These are phyloP conservation scores for Diabrotica balteata DNA, from an alignment of 2,888 invertebrate species.

Conservation along the genomic window DNA sequence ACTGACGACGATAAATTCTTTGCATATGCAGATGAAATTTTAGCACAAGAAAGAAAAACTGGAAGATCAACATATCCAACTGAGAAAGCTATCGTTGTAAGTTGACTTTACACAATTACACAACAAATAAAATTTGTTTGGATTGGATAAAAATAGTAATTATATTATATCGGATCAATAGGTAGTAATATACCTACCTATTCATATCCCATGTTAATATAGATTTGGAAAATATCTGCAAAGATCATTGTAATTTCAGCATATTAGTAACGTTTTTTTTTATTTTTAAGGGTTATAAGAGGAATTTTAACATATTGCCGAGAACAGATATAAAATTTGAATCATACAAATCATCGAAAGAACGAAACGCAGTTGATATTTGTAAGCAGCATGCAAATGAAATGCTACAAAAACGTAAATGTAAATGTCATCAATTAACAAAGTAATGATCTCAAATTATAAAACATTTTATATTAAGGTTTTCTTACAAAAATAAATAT, in stretches of 20 bases:
- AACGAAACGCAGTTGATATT: slow-evolving; percentile 2
- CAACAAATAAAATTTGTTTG: not conserved
- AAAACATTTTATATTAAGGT: no score
- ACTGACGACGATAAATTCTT: slow-evolving; percentile 65
- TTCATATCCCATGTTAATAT: no score
- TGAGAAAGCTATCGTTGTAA: slow-evolving; percentile 58
- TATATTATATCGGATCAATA: no score
- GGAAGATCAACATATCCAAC: slow-evolving; percentile 61
- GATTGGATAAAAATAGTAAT: not conserved
- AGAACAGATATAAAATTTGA: slow-evolving; percentile 13
- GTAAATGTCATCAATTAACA: slow-evolving; percentile 14
- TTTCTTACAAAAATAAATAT: no score
- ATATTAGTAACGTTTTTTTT: not conserved
- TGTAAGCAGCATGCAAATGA: not conserved
- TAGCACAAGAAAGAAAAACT: slow-evolving; percentile 59
- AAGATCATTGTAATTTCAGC: not conserved
- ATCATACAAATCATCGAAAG: slow-evolving; percentile 9
- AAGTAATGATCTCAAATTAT: no score
- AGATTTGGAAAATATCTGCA: slow-evolving; percentile 10
- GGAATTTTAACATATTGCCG: slow-evolving; percentile 3
- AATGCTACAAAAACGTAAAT: slow-evolving; percentile 8
- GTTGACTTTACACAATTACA: slow-evolving; percentile 3
- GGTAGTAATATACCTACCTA: no score
- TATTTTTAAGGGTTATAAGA: slow-evolving; percentile 8
- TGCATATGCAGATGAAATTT: slow-evolving; percentile 61